These are phyloP conservation scores for Drosophila bifasciata DNA, from an alignment of 1,140 invertebrate genomes.

Conservation along the genomic window DNA sequence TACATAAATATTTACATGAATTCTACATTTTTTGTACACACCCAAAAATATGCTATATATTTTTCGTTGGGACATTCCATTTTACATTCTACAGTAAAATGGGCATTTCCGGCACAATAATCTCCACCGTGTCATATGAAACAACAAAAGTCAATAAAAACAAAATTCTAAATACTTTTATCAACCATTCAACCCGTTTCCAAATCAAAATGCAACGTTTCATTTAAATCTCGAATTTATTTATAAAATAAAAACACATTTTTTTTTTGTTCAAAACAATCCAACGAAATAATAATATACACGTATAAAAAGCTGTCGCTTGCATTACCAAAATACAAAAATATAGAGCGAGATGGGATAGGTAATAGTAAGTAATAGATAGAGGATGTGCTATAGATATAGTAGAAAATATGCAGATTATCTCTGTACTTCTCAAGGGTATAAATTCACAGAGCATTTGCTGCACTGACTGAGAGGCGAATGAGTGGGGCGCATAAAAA, in stretches of 20 bases:
- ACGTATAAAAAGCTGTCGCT: conserved; percentile 51
- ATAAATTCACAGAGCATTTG: not conserved
- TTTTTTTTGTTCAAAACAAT: conserved; percentile 72
- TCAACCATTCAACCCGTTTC: no score
- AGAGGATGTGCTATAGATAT: conserved; percentile 1
- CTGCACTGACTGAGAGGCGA: conserved; percentile 1
- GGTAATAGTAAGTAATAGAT: conserved; percentile 2
- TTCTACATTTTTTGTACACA: no score
- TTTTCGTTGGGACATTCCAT: no score
- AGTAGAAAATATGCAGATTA: not conserved
- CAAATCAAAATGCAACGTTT: not conserved
- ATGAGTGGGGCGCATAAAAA: conserved; percentile 9
- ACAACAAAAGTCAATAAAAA: no score
- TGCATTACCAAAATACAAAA: conserved; percentile 59
- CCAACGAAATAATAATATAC: conserved; percentile 72
- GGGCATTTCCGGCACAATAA: no score
- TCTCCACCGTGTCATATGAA: no score
- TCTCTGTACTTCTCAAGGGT: not conserved
- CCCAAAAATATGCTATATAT: no score
- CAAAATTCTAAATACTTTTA: no score
- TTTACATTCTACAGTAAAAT: no score
- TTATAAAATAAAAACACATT: conserved; percentile 81
- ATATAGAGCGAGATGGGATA: conserved; percentile 14
- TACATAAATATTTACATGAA: no score
- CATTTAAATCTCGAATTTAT: conserved; percentile 73